These are phyloP conservation scores for Disparrhopalites patrizii DNA, from an alignment of 2,888 invertebrate genomes.

Conservation along the genomic window DNA sequence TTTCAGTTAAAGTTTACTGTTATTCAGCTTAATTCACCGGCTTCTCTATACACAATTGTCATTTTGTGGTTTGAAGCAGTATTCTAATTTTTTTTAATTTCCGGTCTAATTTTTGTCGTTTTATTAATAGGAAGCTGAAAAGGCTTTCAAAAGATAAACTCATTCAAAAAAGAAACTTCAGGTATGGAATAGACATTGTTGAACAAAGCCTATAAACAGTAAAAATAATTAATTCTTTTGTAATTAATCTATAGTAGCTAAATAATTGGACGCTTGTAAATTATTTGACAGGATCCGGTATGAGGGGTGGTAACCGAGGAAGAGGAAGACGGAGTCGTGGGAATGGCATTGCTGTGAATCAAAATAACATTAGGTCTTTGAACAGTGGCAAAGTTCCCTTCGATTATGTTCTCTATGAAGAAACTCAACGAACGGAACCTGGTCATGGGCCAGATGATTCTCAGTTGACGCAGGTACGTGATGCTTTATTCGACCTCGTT, in stretches of 20 bases:
- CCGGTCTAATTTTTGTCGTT: too few species aligned
- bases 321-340: conserved; percentile 5
- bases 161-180: too few species aligned
- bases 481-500: too few species aligned
- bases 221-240: not conserved
- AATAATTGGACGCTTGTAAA: not conserved
- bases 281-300: not conserved
- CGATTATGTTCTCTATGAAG: conserved; percentile 80
- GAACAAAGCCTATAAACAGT: too few species aligned
- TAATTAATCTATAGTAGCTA: not conserved
- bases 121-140: too few species aligned
- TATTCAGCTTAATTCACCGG: too few species aligned
- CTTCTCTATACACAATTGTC: too few species aligned
- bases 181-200: too few species aligned
- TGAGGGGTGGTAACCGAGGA: conserved; percentile 13
- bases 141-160: too few species aligned
- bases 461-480: conserved; percentile 68
- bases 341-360: not conserved
- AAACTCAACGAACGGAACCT: conserved; percentile 75
- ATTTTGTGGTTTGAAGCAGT: too few species aligned
- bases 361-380: conserved; percentile 14
- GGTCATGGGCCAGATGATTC: conserved; percentile 81
- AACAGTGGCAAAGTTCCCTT: conserved; percentile 64
- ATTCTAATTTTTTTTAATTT: too few species aligned
- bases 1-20: too few species aligned